Conservation (phyloP, 2,113 vertebrate genomes). For the Petaurus breviceps region DNA sequence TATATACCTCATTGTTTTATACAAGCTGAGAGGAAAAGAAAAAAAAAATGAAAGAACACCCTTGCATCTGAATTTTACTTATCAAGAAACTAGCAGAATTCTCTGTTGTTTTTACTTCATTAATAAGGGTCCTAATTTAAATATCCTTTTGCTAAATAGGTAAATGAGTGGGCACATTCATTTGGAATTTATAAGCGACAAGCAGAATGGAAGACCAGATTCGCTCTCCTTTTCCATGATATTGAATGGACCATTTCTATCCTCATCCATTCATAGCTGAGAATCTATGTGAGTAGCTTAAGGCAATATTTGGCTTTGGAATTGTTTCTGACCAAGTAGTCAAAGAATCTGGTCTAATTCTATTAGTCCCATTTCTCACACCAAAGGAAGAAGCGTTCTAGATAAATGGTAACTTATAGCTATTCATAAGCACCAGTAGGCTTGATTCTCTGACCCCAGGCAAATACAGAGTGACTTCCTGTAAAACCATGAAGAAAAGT, state of each 20-base stretch:
- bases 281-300: neutral
- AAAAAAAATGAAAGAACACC: neutral
- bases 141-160: neutral
- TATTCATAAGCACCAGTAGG: neutral
- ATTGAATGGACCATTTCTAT: neutral
- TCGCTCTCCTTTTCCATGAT: neutral
- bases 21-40: neutral
- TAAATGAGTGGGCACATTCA: neutral
- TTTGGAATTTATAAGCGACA: neutral
- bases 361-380: neutral
- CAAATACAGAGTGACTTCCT: neutral
- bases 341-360: too few species aligned
- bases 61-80: neutral
- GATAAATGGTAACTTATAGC: neutral
- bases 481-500: neutral
- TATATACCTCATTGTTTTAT: neutral
- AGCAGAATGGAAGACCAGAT: neutral
- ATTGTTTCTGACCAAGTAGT: neutral
- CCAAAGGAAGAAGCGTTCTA: neutral
- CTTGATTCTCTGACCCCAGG: neutral
- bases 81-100: neutral
- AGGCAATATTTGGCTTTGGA: neutral
- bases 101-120: neutral
- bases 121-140: neutral
- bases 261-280: neutral